These are phyloP conservation scores for Antitype chi DNA, from an alignment of 2,888 invertebrate species.

Conservation along the genomic window DNA sequence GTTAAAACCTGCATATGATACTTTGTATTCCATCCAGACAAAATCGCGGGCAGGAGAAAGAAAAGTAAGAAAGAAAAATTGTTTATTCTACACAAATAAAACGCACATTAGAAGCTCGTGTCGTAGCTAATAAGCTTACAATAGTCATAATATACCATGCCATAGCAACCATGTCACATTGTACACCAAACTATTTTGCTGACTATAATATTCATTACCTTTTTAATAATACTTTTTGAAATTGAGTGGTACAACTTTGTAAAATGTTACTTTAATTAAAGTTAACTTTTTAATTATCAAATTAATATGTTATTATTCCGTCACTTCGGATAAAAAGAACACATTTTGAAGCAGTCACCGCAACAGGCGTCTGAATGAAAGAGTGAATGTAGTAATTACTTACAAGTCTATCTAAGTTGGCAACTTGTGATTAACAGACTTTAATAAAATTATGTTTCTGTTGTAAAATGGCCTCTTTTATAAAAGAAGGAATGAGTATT, in stretches of 20 bases:
- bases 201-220: constrained; percentile 1
- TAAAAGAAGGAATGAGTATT: neutral
- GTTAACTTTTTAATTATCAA: constrained; percentile 27
- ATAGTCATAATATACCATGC: neutral
- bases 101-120: too few relatives aligned
- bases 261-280: constrained; percentile 17
- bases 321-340: neutral
- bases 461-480: too few relatives aligned
- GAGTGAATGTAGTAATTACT: constrained; percentile 3
- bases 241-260: constrained; percentile 7
- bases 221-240: neutral
- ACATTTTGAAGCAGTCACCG: neutral
- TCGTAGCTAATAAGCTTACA: neutral
- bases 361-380: too few relatives aligned
- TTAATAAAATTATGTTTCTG: neutral
- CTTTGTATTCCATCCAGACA: too few relatives aligned
- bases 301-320: constrained; percentile 21
- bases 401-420: neutral
- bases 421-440: neutral
- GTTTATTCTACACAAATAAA: too few relatives aligned
- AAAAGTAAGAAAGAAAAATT: too few relatives aligned
- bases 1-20: too few relatives aligned
- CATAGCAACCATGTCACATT: neutral
- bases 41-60: too few relatives aligned
- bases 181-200: neutral